Evolutionary conservation across 2,888 invertebrate species (phyloP).

Genomic region (Dorcus hopei): DNA sequence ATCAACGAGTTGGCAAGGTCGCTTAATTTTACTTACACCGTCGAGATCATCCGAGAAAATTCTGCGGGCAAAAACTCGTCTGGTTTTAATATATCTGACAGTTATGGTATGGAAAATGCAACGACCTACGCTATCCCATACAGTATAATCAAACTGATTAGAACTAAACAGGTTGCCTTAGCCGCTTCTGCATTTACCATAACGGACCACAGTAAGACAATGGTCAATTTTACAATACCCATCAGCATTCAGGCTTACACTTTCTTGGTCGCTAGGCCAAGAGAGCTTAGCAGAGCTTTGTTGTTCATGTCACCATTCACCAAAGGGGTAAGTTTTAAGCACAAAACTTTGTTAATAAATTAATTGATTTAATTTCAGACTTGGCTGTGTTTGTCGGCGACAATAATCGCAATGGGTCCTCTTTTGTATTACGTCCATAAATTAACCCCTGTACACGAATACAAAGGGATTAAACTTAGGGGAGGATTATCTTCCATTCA

Average conservation of each 20-base stretch:
- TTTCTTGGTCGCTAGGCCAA: constrained; percentile 74
- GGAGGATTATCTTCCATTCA: constrained; percentile 62
- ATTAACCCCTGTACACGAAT: constrained; percentile 69
- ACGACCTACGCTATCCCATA: constrained; percentile 41
- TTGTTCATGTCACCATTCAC: constrained; percentile 83
- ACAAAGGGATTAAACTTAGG: constrained; percentile 54
- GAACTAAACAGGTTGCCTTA: constrained; percentile 53
- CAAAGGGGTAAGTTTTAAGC: constrained; percentile 54
- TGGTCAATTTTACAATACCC: constrained; percentile 75
- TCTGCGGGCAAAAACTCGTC: neutral
- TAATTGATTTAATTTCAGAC: constrained; percentile 57
- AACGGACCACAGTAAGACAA: constrained; percentile 49
- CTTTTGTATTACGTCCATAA: constrained; percentile 71
- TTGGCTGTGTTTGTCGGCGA: constrained; percentile 75
- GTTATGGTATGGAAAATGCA: constrained; percentile 16
- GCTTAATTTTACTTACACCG: constrained; percentile 75
- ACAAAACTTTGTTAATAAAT: neutral
- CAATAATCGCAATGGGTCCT: constrained; percentile 75
- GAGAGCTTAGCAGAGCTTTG: constrained; percentile 76
- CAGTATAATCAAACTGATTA: constrained; percentile 52
- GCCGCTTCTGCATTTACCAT: constrained; percentile 62
- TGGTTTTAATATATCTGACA: neutral
- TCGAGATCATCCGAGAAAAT: constrained; percentile 32
- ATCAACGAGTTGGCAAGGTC: constrained; percentile 69
- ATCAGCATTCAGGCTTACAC: constrained; percentile 77